Conservation (phyloP, 2,888 invertebrate genomes). For the Chironomus tentans region DNA sequence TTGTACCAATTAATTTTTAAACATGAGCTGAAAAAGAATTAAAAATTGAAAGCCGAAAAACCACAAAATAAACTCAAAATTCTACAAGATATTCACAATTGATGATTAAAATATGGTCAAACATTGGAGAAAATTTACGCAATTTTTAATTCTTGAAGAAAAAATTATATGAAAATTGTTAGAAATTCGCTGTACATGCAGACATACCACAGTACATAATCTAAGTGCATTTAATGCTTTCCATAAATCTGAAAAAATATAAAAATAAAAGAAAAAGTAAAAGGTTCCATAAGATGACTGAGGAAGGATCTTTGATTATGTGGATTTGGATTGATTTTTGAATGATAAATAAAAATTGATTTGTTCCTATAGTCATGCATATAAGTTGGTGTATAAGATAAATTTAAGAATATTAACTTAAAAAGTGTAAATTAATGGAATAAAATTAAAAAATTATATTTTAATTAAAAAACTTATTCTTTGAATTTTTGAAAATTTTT, state of each 20-base stretch:
- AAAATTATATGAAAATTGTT: not conserved
- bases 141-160: constrained; percentile 21
- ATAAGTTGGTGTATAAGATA: too few relatives aligned
- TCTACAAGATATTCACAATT: not conserved
- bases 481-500: too few relatives aligned
- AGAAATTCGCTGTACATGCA: not conserved
- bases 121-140: constrained; percentile 10
- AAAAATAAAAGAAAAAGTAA: too few relatives aligned
- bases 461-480: too few relatives aligned
- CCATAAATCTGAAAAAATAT: not conserved
- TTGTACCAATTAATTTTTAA: not conserved
- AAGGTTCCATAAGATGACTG: too few relatives aligned
- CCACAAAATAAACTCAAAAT: not conserved
- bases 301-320: too few relatives aligned
- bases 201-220: constrained; percentile 9
- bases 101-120: constrained; percentile 15
- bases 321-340: too few relatives aligned
- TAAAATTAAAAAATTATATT: too few relatives aligned
- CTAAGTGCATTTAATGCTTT: constrained; percentile 13
- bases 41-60: constrained; percentile 3
- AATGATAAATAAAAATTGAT: too few relatives aligned
- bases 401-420: too few relatives aligned
- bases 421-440: too few relatives aligned
- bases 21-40: not conserved
- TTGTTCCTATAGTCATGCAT: too few relatives aligned